Evolutionary conservation across 2,797 vertebrate genomes (phyloP), one percentile per base, ranked within the genome.

Genomic region (Semotilus atromaculatus): DNA sequence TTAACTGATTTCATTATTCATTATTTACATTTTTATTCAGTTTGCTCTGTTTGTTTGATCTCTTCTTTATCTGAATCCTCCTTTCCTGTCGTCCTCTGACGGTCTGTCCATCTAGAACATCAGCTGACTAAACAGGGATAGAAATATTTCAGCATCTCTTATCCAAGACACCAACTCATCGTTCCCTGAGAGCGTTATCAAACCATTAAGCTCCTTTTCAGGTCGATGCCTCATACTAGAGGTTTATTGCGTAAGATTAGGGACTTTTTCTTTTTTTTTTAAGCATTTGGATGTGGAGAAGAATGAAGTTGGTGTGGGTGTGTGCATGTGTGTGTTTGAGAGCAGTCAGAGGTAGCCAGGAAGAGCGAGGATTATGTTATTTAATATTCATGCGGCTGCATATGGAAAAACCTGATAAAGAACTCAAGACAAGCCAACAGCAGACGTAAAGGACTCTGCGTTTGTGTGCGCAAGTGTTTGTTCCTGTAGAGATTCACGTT

Each of bases 241-340:
- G 64, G 67, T 79, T 34, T 64, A 79, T 80, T 84, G 83, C 76
- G 23, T 80, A 79, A 84, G 83, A 84, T 72, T 62, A 73, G 79
- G 21, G 3, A 74, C 18, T 40, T 23, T 82, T 64, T 73, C 21
- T 26, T 19, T 64, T 68, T 68, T 68, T 68, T 73, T 38, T 40
- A 86, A 88, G 90, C 81, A 31, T 82, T 75, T 89, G 68, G 80
- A 82, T 84, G 75, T 88, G 68, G 89, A 78, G 45, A 73, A 84
- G 84, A 82, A 84, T 83, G 26, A 85, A 75, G 77, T 75, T 73
- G 19, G 51, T 76, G 83, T 85, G 76, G 71, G 82, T 87, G 88
- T 88, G 87, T 87, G 36, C 60, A 7, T 64, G 60, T 64, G 60
- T 16, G 73, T 77, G 38, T 81, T 78, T 43, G 84, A 90, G 84